Base-by-base conservation (phyloP, 1,140 invertebrate species). In the Tetramorium alpestre region DNA sequence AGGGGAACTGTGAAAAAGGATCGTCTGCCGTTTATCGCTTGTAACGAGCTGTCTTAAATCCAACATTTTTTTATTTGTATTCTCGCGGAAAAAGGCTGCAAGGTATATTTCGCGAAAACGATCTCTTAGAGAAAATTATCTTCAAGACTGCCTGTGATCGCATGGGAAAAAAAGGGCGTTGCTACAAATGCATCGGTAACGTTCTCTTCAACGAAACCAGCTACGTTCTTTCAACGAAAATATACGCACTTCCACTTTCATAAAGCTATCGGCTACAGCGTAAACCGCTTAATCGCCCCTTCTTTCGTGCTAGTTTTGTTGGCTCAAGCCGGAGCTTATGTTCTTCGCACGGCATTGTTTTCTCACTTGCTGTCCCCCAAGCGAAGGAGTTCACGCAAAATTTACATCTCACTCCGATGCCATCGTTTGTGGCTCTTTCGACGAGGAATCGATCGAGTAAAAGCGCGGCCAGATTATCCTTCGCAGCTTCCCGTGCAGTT, bases 281-380 rank as follows among this genome's bases (percentile, higher is more conserved):
- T 91, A 91, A 91, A 90, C 89, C 85, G 70, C 86, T 91, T 91
- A 91, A 91, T 91, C 90, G 73, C 76, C 80, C 56, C 56, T 87
- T 62, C 89, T 90, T 91, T 87, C 87, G 77, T 72, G 58, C 51
- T 22, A 86, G 70, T 90, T 90, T 84, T 84, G 70, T 89, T 89
- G 86, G 72, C 72, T 85, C 90, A 90, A 91, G 86, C 88, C 54
- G 54, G 47, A 44, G 90, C 80, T 90, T 88, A 75, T 69, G 73
- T 28, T 87, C 78, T 60, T 51, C 86, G 60, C 8, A 47, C 65
- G 38, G 86, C 60, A 85, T 87, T 87, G 80, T 88, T 89, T 89
- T 85, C 86, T 58, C 67, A 58, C 70, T 75, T 75, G n/a, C 76
- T n/a, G 49, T 80, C 25, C 77, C 41, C 64, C 54, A 54, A 60